phyloP scores from a whole-genome alignment of 2,888 invertebrate species.

The Emmelina monodactyla region DNA sequence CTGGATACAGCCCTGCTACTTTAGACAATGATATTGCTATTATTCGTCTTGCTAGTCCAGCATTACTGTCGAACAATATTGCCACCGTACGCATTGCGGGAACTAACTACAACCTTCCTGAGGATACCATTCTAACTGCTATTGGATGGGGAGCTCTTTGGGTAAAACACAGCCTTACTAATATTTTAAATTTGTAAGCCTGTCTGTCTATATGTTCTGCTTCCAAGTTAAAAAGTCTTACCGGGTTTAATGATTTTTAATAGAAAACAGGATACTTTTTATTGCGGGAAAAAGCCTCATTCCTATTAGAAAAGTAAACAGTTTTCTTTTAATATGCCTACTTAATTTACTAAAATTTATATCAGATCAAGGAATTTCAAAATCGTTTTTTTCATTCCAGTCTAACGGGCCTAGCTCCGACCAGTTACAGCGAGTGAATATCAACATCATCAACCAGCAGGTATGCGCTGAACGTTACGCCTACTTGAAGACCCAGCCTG shows the following conservation, averaged over 20 bases:
- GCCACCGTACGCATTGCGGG: conserved; percentile 23
- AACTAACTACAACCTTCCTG: conserved; percentile 18
- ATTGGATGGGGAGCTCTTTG: conserved; percentile 29
- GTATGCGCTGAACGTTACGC: conserved; percentile 27
- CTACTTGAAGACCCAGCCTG: conserved; percentile 19
- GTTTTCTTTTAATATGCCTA: too few relatives aligned
- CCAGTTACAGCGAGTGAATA: conserved; percentile 22
- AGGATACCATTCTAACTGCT: conserved; percentile 17
- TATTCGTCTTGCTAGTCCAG: conserved; percentile 20
- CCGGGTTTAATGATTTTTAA: too few relatives aligned
- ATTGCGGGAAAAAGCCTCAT: too few relatives aligned
- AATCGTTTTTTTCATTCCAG: conserved; percentile 6
- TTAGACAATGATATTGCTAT: conserved; percentile 29
- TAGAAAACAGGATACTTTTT: too few relatives aligned
- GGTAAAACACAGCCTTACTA: too few relatives aligned
- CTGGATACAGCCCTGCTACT: conserved; percentile 16
- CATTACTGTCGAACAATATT: conserved; percentile 16
- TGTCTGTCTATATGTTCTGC: too few relatives aligned
- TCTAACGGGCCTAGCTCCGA: conserved; percentile 13
- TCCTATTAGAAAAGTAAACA: too few relatives aligned
- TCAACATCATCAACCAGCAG: conserved; percentile 25
- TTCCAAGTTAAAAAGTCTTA: too few relatives aligned
- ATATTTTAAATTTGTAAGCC: too few relatives aligned
- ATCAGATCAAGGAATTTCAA: not conserved
- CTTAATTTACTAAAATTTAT: not conserved